phyloP scores from a whole-genome alignment of 2,888 invertebrate genomes.

The Leucophenga montana region DNA sequence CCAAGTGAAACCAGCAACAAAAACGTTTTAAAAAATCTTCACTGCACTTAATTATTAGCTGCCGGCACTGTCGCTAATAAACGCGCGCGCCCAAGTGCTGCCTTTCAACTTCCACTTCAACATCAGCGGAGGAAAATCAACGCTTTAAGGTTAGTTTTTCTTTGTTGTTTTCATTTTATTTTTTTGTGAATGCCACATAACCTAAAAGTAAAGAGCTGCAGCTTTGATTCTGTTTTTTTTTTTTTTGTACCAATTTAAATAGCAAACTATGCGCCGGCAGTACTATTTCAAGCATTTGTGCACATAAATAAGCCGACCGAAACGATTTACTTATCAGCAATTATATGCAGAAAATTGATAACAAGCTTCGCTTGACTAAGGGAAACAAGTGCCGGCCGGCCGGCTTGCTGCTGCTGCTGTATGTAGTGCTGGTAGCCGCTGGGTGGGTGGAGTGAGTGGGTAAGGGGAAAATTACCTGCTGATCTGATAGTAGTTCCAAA shows the following conservation, averaged over 20 bases:
- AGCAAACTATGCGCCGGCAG: not conserved
- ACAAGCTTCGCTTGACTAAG: slow-evolving; percentile 23
- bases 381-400: slow-evolving; percentile 46
- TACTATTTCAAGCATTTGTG: not conserved
- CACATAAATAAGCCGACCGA: not conserved
- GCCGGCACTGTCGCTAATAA: not conserved
- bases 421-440: not conserved
- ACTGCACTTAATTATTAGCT: no score
- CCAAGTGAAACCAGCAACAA: not conserved
- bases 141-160: slow-evolving; percentile 17
- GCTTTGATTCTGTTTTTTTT: not conserved
- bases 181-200: not conserved
- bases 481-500: slow-evolving; percentile 58
- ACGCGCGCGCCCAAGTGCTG: not conserved
- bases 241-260: not conserved
- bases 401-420: not conserved
- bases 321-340: not conserved
- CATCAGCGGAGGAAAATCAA: not conserved
- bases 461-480: no score
- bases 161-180: not conserved
- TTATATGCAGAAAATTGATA: not conserved
- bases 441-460: slow-evolving; percentile 46
- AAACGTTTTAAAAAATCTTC: not conserved
- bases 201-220: not conserved
- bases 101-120: no score